phyloP scores from a whole-genome alignment of 2,113 vertebrate genomes.

The Nansenia antarctica region DNA sequence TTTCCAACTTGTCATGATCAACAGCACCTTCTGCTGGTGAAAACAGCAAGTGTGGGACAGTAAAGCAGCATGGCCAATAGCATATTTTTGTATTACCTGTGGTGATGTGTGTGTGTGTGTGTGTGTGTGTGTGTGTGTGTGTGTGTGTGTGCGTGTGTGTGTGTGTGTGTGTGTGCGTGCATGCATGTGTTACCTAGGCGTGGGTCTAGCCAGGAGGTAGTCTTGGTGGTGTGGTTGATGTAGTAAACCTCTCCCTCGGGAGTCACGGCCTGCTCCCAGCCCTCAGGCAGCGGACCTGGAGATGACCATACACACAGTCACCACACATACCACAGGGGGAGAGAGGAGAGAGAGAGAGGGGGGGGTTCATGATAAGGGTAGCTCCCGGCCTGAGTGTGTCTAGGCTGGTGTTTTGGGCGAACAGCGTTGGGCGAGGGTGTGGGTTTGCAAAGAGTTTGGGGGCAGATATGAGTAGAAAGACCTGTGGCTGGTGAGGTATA shows the following conservation, averaged over 20 bases:
- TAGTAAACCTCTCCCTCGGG: conserved; percentile 97
- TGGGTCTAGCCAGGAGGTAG: conserved; percentile 95
- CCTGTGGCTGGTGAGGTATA: neutral
- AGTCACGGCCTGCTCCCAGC: conserved; percentile 96
- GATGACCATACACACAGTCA: conserved; percentile 33
- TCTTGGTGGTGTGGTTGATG: conserved; percentile 98
- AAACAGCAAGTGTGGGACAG: no score
- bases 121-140: no score
- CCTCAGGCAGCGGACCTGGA: conserved; percentile 93
- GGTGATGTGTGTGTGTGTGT: no score
- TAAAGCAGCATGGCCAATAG: no score
- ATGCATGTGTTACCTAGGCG: conserved; percentile 75
- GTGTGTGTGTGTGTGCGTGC: no score
- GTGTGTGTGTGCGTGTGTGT: no score
- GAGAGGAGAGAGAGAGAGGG: neutral
- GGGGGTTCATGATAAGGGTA: neutral
- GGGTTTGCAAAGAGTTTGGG: neutral
- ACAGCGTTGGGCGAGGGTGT: no score
- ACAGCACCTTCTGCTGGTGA: no score
- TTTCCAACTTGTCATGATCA: no score
- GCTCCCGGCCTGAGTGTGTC: neutral
- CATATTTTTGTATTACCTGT: no score
- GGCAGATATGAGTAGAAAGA: neutral
- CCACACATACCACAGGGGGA: neutral
- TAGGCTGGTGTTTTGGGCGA: no score